A percentile compares a stretch with the other conserved stretches of the same genome.
These are phyloP conservation scores for Agapornis canus DNA, from an alignment of 2,797 vertebrate species.

Conservation along the genomic window DNA sequence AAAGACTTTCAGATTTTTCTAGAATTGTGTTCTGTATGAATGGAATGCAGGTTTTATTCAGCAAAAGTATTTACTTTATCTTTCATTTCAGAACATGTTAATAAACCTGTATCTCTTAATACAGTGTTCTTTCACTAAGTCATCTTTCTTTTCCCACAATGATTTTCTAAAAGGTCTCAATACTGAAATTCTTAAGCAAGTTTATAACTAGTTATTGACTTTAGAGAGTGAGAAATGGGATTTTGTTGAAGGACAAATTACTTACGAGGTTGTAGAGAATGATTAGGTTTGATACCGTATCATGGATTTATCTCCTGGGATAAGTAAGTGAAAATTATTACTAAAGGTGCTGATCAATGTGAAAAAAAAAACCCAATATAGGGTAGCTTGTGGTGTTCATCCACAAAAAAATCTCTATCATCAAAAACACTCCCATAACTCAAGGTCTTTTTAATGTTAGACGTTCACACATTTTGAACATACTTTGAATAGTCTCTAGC, in stretches of 20 bases:
- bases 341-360: background rate
- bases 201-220: background rate
- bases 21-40: background rate
- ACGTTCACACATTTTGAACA: background rate
- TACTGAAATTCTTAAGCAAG: background rate
- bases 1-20: background rate
- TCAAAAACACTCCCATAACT: background rate
- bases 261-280: background rate
- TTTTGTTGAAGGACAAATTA: background rate
- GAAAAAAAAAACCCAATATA: background rate
- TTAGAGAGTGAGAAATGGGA: background rate
- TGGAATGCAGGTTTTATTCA: background rate
- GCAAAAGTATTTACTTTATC: background rate
- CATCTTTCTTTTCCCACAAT: background rate
- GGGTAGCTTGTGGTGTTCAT: background rate
- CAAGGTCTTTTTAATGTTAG: background rate
- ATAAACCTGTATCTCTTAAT: background rate
- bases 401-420: background rate
- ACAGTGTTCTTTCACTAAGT: background rate
- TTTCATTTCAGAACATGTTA: background rate
- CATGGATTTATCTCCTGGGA: background rate
- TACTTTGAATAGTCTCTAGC: background rate
- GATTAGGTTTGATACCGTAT: background rate
- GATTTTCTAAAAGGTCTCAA: background rate
- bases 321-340: slow-evolving; percentile 41